Percentiles rank a stretch among this genome's conserved stretches.
Evolutionary conservation across 37 sponge, comb jelly and placozoan species (phyloP).

Genomic region (Chondrosia reniformis): DNA sequence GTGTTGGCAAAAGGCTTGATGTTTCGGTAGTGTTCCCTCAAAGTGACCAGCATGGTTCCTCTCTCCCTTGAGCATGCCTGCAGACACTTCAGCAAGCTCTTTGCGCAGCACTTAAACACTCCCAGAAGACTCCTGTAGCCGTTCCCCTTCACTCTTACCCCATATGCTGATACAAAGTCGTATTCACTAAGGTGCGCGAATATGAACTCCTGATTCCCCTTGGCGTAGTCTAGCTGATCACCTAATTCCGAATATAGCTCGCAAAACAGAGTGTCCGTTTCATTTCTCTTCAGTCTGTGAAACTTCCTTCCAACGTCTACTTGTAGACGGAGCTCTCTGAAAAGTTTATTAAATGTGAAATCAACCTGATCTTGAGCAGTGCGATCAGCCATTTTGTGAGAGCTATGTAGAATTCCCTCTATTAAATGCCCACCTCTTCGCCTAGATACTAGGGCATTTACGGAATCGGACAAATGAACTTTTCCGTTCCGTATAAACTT

Average conservation of each 20-base stretch:
- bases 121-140: conserved; percentile 70
- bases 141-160: conserved; percentile 67
- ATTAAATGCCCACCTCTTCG: no score
- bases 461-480: no score
- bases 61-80: conserved; percentile 37
- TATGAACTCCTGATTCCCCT: conserved; percentile 32
- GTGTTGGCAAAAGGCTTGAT: conserved; percentile 34
- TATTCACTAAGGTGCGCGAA: conserved; percentile 21
- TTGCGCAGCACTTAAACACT: conserved; percentile 28
- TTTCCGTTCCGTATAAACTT: no score
- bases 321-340: conserved; percentile 45
- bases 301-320: conserved; percentile 46
- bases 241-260: conserved; percentile 26
- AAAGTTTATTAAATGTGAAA: conserved; percentile 36
- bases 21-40: conserved; percentile 19
- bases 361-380: not conserved
- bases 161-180: conserved; percentile 70
- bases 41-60: conserved; percentile 9
- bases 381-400: not conserved
- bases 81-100: conserved; percentile 22
- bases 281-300: not conserved
- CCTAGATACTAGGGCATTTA: no score
- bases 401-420: no score
- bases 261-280: conserved; percentile 31
- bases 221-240: conserved; percentile 13